These are phyloP conservation scores for Taeniopygia guttata DNA, from an alignment of 2,797 vertebrate genomes.

Conservation along the genomic window DNA sequence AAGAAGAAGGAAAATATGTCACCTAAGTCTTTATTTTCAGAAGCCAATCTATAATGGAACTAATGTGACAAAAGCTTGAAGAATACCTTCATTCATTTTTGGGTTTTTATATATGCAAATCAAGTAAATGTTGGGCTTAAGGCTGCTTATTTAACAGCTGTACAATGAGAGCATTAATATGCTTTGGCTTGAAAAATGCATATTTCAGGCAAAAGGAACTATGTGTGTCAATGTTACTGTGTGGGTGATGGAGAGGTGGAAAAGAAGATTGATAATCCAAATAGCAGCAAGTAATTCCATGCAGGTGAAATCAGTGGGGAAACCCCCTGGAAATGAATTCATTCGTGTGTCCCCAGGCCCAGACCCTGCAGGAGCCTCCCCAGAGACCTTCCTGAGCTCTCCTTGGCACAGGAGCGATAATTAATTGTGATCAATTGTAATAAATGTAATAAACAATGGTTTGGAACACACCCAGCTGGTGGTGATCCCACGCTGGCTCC, in stretches of 20 bases:
- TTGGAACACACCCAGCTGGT: background rate
- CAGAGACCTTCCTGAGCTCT: background rate
- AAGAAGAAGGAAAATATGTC: background rate
- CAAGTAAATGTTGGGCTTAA: background rate
- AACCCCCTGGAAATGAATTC: background rate
- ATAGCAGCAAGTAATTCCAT: background rate
- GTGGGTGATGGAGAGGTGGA: background rate
- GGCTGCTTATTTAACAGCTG: slow-evolving; percentile 22
- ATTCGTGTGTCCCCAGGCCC: too few relatives aligned
- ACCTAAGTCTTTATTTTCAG: background rate
- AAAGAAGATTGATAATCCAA: background rate
- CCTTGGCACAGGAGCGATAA: background rate
- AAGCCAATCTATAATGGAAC: background rate
- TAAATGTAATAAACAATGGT: background rate
- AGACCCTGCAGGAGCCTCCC: background rate
- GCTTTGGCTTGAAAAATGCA: background rate
- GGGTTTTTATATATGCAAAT: slow-evolving; percentile 33
- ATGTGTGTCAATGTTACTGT: background rate
- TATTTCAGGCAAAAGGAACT: background rate
- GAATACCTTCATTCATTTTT: background rate
- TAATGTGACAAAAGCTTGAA: background rate
- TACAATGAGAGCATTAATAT: background rate
- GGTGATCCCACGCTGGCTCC: background rate
- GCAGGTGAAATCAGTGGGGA: background rate
- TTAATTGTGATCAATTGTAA: background rate